These are phyloP conservation scores for Gastracanthus pulcherrimus DNA, from an alignment of 2,888 invertebrate species.

Conservation along the genomic window DNA sequence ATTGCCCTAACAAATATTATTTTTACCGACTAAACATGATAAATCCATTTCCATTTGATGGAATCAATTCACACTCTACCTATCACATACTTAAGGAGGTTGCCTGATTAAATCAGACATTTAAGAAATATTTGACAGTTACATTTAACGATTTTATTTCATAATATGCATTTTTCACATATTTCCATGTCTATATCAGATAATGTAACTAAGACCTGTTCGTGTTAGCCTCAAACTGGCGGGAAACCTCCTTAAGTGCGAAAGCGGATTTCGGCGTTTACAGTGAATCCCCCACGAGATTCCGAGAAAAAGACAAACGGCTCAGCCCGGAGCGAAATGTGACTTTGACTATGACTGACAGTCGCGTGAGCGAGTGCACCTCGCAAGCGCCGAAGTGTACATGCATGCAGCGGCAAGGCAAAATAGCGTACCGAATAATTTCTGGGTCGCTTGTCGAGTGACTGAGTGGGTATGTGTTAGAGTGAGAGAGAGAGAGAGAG, in stretches of 20 bases:
- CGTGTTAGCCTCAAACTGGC: not conserved
- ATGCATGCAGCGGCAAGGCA: slow-evolving; percentile 22
- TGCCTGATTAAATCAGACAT: no score
- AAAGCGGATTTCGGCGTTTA: slow-evolving; percentile 30
- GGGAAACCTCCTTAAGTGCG: not conserved
- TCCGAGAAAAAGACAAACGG: not conserved
- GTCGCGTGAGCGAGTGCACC: slow-evolving; percentile 25
- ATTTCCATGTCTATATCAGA: no score
- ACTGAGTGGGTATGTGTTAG: no score
- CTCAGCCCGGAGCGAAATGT: slow-evolving; percentile 3
- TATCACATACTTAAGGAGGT: no score
- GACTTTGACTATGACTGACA: slow-evolving; percentile 31
- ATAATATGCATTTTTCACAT: no score
- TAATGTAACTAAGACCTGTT: no score
- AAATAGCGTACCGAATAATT: slow-evolving; percentile 44
- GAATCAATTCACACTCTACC: slow-evolving; percentile 5
- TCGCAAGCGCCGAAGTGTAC: slow-evolving; percentile 18
- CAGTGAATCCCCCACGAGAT: not conserved
- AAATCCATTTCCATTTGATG: slow-evolving; percentile 42
- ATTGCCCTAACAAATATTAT: no score
- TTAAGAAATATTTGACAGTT: no score
- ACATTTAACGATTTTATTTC: no score
- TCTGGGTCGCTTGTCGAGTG: slow-evolving; percentile 43
- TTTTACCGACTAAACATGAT: no score
- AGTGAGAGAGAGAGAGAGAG: not conserved